Evolutionary conservation across 2,113 vertebrate species (phyloP).

Genomic region (Eurystomus gularis): DNA sequence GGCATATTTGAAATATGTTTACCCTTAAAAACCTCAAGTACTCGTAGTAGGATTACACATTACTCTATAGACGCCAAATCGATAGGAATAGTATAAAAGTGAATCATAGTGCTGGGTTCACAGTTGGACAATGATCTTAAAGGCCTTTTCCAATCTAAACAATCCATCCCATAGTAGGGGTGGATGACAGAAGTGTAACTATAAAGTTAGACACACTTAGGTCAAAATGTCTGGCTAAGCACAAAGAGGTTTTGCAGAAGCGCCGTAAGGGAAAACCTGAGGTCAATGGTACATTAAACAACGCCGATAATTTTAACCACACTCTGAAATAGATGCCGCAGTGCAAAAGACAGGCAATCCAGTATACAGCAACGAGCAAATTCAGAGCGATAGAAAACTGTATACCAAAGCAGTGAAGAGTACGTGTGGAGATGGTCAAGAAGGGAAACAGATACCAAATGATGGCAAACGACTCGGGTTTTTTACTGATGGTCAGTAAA

Average conservation of each 20-base stretch:
- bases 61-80: not conserved
- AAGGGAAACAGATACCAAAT: not conserved
- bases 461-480: not conserved
- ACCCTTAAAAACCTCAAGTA: not conserved
- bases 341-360: not conserved
- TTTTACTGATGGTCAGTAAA: not conserved
- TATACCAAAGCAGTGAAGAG: not conserved
- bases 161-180: not conserved
- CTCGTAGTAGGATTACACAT: not conserved
- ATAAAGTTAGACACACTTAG: not conserved
- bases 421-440: not conserved
- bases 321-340: not conserved
- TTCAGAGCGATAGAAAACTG: not conserved
- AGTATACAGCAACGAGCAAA: not conserved
- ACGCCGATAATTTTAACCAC: not conserved
- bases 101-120: not conserved
- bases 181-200: not conserved
- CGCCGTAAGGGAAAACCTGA: not conserved
- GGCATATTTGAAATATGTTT: not conserved
- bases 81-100: not conserved
- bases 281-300: not conserved
- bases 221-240: not conserved
- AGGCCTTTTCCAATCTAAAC: not conserved
- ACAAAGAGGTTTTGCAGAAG: not conserved
- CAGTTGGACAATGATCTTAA: not conserved